phyloP scores from a whole-genome alignment of 2,888 invertebrate genomes.

The Taenaris catops region DNA sequence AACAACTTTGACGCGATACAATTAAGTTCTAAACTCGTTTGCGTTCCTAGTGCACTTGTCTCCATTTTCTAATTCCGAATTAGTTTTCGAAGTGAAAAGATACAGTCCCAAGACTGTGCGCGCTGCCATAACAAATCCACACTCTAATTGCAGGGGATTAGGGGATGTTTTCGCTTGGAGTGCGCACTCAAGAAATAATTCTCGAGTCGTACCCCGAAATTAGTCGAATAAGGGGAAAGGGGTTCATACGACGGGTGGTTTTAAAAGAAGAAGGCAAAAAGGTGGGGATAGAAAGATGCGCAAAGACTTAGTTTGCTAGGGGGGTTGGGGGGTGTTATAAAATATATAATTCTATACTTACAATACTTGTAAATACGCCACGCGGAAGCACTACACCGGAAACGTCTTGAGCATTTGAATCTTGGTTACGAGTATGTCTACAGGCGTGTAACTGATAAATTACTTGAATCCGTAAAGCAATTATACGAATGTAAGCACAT shows the following conservation, averaged over 20 bases:
- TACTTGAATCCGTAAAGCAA: too few species aligned
- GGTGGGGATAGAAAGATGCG: conserved; percentile 80
- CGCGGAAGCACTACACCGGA: conserved; percentile 60
- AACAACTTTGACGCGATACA: conserved; percentile 25
- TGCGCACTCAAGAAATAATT: conserved; percentile 71
- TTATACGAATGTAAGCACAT: too few species aligned
- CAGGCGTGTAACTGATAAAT: too few species aligned
- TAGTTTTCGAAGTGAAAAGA: conserved; percentile 80
- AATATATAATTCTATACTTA: conserved; percentile 81
- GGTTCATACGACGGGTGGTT: conserved; percentile 78
- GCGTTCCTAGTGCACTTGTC: conserved; percentile 48
- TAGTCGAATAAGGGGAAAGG: conserved; percentile 79
- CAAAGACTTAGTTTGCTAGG: conserved; percentile 79
- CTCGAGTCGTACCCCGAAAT: conserved; percentile 79
- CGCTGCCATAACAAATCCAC: conserved; percentile 32
- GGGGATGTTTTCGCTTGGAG: conserved; percentile 41
- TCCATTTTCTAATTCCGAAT: conserved; percentile 76
- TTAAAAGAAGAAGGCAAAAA: conserved; percentile 79
- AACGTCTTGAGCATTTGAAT: conserved; percentile 43
- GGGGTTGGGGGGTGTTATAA: conserved; percentile 66
- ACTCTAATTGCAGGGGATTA: conserved; percentile 36
- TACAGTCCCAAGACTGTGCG: conserved; percentile 75
- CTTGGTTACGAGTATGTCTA: too few species aligned
- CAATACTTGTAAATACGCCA: conserved; percentile 80
- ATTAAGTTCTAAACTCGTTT: conserved; percentile 29